A percentile compares a stretch with the other conserved stretches of the same genome.
phyloP scores from a whole-genome alignment of 2,113 vertebrate species.

The Morone chrysops region DNA sequence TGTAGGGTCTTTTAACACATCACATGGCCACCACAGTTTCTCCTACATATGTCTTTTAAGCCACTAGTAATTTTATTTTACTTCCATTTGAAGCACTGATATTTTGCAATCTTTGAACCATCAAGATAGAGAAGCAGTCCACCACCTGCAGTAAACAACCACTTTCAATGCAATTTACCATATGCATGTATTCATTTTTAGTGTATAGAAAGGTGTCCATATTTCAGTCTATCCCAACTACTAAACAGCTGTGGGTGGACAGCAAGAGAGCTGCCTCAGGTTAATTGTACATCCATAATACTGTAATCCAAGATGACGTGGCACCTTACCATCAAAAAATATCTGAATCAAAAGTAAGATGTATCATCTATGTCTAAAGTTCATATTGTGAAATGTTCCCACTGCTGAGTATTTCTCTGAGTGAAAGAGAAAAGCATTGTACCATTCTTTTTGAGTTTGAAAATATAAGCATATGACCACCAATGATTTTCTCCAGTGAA shows the following conservation, averaged over 20 bases:
- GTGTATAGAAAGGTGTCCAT: not conserved
- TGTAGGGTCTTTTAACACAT: too few species aligned
- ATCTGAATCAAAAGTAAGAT: not conserved
- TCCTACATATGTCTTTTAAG: not conserved
- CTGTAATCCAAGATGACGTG: slow-evolving; percentile 13
- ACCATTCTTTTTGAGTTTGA: not conserved
- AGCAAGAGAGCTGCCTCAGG: not conserved
- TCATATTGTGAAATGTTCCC: not conserved
- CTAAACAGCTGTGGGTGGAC: slow-evolving; percentile 8
- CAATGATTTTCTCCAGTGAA: not conserved
- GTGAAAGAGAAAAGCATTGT: not conserved
- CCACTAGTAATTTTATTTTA: not conserved
- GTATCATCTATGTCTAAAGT: not conserved
- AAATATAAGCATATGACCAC: not conserved
- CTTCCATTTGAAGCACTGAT: not conserved
- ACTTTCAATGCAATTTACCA: not conserved
- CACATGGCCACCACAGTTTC: too few species aligned
- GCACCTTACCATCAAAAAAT: not conserved
- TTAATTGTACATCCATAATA: slow-evolving; percentile 1
- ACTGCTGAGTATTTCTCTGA: not conserved
- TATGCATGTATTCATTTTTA: not conserved
- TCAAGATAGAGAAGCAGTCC: not conserved
- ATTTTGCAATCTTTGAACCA: not conserved
- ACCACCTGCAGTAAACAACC: not conserved
- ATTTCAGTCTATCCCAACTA: not conserved